Evolutionary conservation across 2,888 invertebrate species (phyloP), one percentile per base, ranked within the genome.

Genomic region (Melitaea athalia): DNA sequence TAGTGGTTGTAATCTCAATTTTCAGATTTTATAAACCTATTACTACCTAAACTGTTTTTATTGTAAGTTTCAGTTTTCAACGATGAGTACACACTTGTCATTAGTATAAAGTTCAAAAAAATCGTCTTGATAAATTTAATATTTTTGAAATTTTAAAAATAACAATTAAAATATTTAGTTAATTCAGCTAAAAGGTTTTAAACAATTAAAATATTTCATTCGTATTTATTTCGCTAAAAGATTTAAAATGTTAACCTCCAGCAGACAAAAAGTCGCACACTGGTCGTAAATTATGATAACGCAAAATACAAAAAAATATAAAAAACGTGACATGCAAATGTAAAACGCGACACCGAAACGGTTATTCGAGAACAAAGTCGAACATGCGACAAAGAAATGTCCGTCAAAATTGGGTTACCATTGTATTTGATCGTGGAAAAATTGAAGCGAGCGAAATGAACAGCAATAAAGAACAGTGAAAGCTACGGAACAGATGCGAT

Each of bases 401-500:
- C 38, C 53, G 7, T 17, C 24, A 53, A 68, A 24, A 43, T 63
- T 38, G 43, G 43, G 15, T 68, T 59, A 59, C 17, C 63, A 45
- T 63, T 63, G 63, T 68, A 59, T 45, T 59, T 59, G 45, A 63
- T 45, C 15, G 59, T 49, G 15, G 17, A 42, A 55, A 43, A 7
- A 49, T 49, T 33, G 55, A 52, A 24, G 24, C 55, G 49, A 62
- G 62, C 47, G 43, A 47, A 55, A 33, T 62, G 43, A 59, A 17
- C 43, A 64, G 53, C 63, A 66, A 63, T 42, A 63, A 69, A 57
- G 50, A 67, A 64, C 55, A 61, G 74, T 72, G 74, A 73, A 73
- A 74, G 73, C 64, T 62, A 60, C 52, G 60, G 57, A 59, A 45
- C 63, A 59, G 33, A 60, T 67, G 61, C 64, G 64, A 65, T 68